Evolutionary conservation across 2,888 invertebrate species (phyloP).

Genomic region (Acleris emargana): DNA sequence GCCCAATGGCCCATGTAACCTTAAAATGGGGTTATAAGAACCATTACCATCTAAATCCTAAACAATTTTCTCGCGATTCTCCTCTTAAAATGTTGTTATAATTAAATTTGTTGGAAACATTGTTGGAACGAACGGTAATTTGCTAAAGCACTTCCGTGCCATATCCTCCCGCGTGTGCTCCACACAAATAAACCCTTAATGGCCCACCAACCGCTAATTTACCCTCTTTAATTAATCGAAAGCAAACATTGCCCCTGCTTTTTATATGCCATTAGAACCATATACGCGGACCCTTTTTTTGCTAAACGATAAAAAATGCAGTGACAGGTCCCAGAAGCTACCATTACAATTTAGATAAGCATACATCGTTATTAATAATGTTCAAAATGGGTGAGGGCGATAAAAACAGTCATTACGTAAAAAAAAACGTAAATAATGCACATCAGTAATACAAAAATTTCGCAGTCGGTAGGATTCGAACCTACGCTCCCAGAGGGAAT

Average conservation of each 20-base stretch:
- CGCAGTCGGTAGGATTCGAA: constrained; percentile 95
- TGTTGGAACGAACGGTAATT: constrained; percentile 28
- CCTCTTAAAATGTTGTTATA: neutral
- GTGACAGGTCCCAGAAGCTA: constrained; percentile 37
- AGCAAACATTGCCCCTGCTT: constrained; percentile 46
- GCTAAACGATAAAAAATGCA: constrained; percentile 38
- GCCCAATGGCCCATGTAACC: too few relatives aligned
- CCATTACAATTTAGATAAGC: constrained; percentile 34
- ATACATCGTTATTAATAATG: constrained; percentile 28
- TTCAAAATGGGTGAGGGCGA: constrained; percentile 47
- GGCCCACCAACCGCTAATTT: constrained; percentile 48
- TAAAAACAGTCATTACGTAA: constrained; percentile 50
- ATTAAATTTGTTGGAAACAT: constrained; percentile 11
- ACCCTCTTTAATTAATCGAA: constrained; percentile 54
- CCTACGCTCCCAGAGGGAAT: constrained; percentile 96
- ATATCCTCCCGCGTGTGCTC: constrained; percentile 39
- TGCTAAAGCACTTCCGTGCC: constrained; percentile 41
- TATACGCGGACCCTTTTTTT: constrained; percentile 43
- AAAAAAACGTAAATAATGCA: neutral
- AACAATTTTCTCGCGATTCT: constrained; percentile 5
- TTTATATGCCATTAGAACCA: constrained; percentile 49
- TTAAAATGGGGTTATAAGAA: too few relatives aligned
- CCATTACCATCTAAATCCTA: neutral
- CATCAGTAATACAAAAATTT: constrained; percentile 34
- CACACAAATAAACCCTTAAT: constrained; percentile 50